Base-by-base conservation (phyloP, 2,113 vertebrate species). In the Gavia stellata region DNA sequence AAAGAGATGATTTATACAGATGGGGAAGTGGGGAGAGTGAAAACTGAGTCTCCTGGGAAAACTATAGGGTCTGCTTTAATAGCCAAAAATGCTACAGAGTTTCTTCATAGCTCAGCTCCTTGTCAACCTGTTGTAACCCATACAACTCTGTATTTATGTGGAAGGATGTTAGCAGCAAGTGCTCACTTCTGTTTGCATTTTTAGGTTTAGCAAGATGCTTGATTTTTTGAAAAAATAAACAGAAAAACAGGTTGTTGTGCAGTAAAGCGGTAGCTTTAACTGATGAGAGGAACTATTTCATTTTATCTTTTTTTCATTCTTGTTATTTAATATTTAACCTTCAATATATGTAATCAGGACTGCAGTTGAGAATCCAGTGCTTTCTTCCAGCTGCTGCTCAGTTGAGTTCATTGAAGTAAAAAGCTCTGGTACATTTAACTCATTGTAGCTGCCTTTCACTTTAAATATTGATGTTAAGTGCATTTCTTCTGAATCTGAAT, bases 381-480 rank as follows among this genome's bases (percentile, higher is more conserved):
- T 74, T 95, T 67, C 34, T 95, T 91, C 14, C 40, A 68, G 36
- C 31, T 85, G 36, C 21, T 90, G 25, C 70, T 68, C 49, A 38
- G 40, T 45, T 73, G 38, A 68, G 25, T 70, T 82, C 25, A 80
- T 26, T 62, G 74, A 86, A 90, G 28, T 71, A 65, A 86, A 90
- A 94, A 62, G 9, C 47, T 71, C 42, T 49, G n/a, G n/a, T 71
- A 47, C 56, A 68, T 31, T 74, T 84, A 68, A 66, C 6, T 74
- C 40, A 23, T 1, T 2, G 0, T 52, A 88, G 11, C 49, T 79
- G 36, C 49, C 38, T 87, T 87, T 92, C 58, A 56, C 26, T 88
- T 96, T 75, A 94, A 86, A 90, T 93, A 77, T 73, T 93, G 34
- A 80, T 90, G 55, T 66, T 80, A 92, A 92, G 17, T 86, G 63